Percentiles rank a stretch among this genome's conserved stretches.
These are phyloP conservation scores for Synchiropus splendidus DNA, from an alignment of 2,113 vertebrate species.

Conservation along the genomic window DNA sequence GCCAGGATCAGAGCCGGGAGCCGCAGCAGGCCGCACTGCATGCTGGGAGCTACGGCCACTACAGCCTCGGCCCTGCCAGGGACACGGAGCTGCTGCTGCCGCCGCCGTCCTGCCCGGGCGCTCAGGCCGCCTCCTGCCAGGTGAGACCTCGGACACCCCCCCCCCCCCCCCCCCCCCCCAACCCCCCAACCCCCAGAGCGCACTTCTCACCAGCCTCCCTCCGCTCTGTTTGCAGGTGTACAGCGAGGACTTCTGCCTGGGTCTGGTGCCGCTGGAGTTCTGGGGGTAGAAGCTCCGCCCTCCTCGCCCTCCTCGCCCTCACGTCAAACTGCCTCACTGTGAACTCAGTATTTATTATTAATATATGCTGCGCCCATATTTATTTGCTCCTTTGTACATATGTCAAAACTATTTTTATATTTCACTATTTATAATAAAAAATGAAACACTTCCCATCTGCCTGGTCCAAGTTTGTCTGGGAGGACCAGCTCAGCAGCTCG, in stretches of 20 bases:
- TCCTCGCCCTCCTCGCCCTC: constrained; percentile 6
- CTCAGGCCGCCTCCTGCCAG: constrained; percentile 53
- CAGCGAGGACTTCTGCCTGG: constrained; percentile 52
- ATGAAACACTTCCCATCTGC: too few species aligned
- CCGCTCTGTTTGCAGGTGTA: constrained; percentile 45
- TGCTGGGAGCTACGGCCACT: constrained; percentile 29
- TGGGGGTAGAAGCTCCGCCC: constrained; percentile 44
- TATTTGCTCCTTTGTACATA: constrained; percentile 63
- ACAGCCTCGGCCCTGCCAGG: too few species aligned
- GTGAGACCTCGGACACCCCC: constrained; percentile 17
- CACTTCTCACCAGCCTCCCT: too few species aligned
- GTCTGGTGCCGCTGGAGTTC: constrained; percentile 51
- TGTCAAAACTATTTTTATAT: constrained; percentile 60
- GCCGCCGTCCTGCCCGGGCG: too few species aligned
- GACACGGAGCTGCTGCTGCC: too few species aligned
- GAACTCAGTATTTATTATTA: constrained; percentile 51
- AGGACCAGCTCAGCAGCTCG: too few species aligned
- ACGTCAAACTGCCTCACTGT: constrained; percentile 41
- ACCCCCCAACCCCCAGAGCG: too few species aligned
- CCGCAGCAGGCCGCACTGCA: constrained; percentile 23
- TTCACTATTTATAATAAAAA: constrained; percentile 60
- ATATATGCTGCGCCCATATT: too few species aligned
- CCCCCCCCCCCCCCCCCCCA: too few species aligned
- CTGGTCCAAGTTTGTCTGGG: too few species aligned
- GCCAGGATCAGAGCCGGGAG: constrained; percentile 21